Evolutionary conservation across 92 coral and sea anemone species (phyloP), one percentile per base, ranked within the genome.

Genomic region (Ricordea florida): DNA sequence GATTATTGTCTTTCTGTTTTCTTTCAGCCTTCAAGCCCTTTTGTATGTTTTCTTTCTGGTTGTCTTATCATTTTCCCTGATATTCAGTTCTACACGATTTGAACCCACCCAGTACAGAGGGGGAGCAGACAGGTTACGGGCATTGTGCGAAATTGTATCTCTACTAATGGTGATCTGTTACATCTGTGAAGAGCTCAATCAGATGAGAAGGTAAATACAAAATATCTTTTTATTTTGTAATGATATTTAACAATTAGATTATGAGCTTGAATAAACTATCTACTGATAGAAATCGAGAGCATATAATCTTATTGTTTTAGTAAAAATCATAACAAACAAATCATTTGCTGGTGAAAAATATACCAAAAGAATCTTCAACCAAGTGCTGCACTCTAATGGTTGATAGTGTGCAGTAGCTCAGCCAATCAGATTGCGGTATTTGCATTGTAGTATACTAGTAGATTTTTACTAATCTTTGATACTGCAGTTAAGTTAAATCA

Each of bases 171-270:
- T 78, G 16, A 35, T 74, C 43, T 82, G 81, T 51, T 86, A 90
- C 73, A 65, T 90, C 60, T 79, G 69, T 43, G 96, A 86, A 17
- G 96, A 90, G 64, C 26, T 90, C 62, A 90, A 86, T 52, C 96
- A 90, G 53, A 63, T 90, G 22, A 61, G 47, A 51, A 85, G 87
- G 96, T 90, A 49, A 72, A 44, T 7, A 33, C 6, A 7, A 20
- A 20, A 16, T 28, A 6, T 53, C 31, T 5, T 16, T 4, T 28
- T 18, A 16, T 18, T 14, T 9, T 53, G 38, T 11, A 53, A 7
- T 53, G 7, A 5, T 5, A 18, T 16, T 22, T 13, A 10, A 4
- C 14, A 37, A 37, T n/a, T n/a, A 37, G 14, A 37, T n/a, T n/a
- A n/a, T n/a, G n/a, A n/a, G n/a, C n/a, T n/a, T n/a, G n/a, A n/a